Evolutionary conservation across 2,888 invertebrate genomes (phyloP).

Genomic region (Spatulosminthurus flaviceps): DNA sequence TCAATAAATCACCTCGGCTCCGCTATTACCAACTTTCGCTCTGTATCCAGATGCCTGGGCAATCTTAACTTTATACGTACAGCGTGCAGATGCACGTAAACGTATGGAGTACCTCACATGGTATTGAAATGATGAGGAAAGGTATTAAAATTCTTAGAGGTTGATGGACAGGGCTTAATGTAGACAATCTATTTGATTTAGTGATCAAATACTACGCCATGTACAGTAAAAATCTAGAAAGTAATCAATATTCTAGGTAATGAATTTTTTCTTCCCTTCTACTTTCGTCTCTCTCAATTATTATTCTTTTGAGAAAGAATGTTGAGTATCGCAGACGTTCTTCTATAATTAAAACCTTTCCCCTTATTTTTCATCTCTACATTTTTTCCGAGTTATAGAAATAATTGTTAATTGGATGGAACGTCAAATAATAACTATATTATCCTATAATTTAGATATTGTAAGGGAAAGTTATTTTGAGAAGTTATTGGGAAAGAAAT

Average conservation of each 20-base stretch:
- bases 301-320: background rate
- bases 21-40: background rate
- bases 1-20: background rate
- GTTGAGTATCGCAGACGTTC: conserved; percentile 16
- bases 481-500: background rate
- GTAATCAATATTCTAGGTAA: background rate
- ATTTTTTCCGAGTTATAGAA: too few relatives aligned
- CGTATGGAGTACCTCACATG: background rate
- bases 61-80: too few relatives aligned
- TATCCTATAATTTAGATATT: too few relatives aligned
- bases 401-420: too few relatives aligned
- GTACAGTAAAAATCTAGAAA: background rate
- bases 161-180: conserved; percentile 23
- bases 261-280: background rate
- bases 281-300: background rate
- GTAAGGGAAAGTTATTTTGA: too few relatives aligned
- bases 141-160: background rate
- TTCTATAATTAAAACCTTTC: conserved; percentile 6
- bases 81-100: too few relatives aligned
- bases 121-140: conserved; percentile 21
- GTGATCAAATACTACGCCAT: conserved; percentile 10
- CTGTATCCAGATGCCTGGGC: too few relatives aligned
- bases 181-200: background rate
- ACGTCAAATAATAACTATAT: too few relatives aligned
- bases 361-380: background rate